Base-by-base conservation (phyloP, 2,888 invertebrate species). In the Amphiduros pacificus region DNA sequence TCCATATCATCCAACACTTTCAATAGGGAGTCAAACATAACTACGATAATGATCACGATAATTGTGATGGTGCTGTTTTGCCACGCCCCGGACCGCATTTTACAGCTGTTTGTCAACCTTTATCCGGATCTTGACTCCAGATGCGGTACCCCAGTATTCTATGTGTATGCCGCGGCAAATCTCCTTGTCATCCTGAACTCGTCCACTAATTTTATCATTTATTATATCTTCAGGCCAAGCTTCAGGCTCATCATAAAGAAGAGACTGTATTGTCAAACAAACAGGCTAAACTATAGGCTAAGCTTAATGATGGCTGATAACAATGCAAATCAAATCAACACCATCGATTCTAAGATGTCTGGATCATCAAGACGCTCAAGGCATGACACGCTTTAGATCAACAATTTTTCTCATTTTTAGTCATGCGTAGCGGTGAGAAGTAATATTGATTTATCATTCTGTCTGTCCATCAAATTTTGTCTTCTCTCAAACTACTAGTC, bases 121-220 rank as follows among this genome's bases (percentile, higher is more conserved):
- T n/a, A n/a, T n/a, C n/a, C n/a, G n/a, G n/a, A n/a, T n/a, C n/a
- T n/a, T n/a, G n/a, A n/a, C n/a, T n/a, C n/a, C n/a, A n/a, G n/a
- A n/a, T 44, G 44, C n/a, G 5, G 4, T 4, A 17, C 6, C 22
- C 6, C n/a, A 22, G n/a, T 44, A 6, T 44, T 20, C 22, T 44
- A 44, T 22, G n/a, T 58, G 9, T 32, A 58, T n/a, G 32, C 50
- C 31, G 36, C 50, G 1, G 32, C 29, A 17, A 36, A 49, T 24
- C 24, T 50, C 3, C 50, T 58, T 24, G 36, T 58, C 1, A 48
- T 58, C 20, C 31, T 49, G 5, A 58, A 58, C 50, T 58, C 58
- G 24, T 58, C 58, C 2, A 58, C 58, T 6, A 58, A 58, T 27
- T 58, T 58, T 22, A 31, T 58, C 27, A 27, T 58, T 4, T 58